Evolutionary conservation across 37 sponge, comb jelly and placozoan genomes (phyloP).

Genomic region (Lycopodina hypogea): DNA sequence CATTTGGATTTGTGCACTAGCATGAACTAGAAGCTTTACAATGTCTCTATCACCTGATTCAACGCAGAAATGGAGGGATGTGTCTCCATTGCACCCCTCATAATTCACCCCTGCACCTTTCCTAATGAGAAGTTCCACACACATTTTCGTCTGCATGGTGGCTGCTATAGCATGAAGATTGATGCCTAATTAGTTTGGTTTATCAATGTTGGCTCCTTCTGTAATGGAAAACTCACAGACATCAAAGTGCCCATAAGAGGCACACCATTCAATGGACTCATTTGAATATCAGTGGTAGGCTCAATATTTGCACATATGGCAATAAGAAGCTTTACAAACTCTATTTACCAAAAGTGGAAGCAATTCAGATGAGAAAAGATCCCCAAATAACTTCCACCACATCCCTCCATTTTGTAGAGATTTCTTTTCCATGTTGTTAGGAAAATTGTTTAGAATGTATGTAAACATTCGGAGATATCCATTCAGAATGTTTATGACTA

Average conservation of each 20-base stretch:
- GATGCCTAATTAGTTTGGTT: conserved; percentile 84
- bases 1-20: conserved; percentile 72
- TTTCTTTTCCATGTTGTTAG: conserved; percentile 65
- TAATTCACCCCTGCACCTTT: conserved; percentile 75
- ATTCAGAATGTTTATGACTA: conserved; percentile 43
- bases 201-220: conserved; percentile 77
- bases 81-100: conserved; percentile 75
- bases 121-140: conserved; percentile 67
- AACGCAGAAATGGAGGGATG: conserved; percentile 83
- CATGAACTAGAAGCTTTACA: conserved; percentile 59
- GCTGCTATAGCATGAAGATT: conserved; percentile 88
- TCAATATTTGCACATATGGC: conserved; percentile 72
- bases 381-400: conserved; percentile 67
- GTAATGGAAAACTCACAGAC: conserved; percentile 68
- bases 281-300: conserved; percentile 67
- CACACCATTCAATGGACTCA: conserved; percentile 84
- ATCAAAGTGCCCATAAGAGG: conserved; percentile 86
- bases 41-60: conserved; percentile 70
- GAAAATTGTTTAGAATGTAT: conserved; percentile 42
- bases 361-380: conserved; percentile 86
- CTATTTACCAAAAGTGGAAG: conserved; percentile 72
- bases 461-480: conserved; percentile 26
- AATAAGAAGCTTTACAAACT: conserved; percentile 77
- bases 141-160: conserved; percentile 73
- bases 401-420: conserved; percentile 55